Conservation (phyloP, 37 sponge, comb jelly and placozoan species). For the Spongia lamella region DNA sequence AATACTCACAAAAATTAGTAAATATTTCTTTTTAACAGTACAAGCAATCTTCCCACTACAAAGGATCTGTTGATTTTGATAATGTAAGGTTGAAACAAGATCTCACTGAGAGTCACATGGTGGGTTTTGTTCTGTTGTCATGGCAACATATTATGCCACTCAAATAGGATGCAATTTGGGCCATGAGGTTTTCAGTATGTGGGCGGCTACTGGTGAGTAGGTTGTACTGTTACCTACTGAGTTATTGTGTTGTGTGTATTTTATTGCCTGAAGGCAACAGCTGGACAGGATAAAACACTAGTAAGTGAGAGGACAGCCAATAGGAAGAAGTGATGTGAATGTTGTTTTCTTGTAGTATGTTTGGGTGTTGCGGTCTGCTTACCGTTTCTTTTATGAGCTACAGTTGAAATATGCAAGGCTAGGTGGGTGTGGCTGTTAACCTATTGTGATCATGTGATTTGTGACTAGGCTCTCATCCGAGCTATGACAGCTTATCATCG, state of each 20-base stretch:
- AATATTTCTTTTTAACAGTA: constrained; percentile 55
- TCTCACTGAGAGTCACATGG: constrained; percentile 18
- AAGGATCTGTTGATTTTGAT: constrained; percentile 69
- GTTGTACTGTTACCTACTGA: neutral
- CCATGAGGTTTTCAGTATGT: constrained; percentile 87
- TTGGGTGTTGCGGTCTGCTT: constrained; percentile 76
- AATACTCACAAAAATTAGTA: too few species aligned
- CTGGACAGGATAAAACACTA: constrained; percentile 83
- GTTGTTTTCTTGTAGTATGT: constrained; percentile 50
- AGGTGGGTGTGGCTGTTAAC: constrained; percentile 16
- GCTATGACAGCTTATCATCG: constrained; percentile 26
- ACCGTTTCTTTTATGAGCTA: constrained; percentile 73
- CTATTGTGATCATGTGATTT: too few species aligned
- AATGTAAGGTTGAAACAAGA: constrained; percentile 72
- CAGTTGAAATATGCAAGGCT: constrained; percentile 72
- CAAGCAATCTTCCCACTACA: constrained; percentile 69
- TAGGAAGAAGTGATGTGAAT: too few species aligned
- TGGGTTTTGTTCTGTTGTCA: neutral
- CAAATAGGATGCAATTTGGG: constrained; percentile 79
- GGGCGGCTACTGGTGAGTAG: constrained; percentile 54
- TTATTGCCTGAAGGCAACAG: constrained; percentile 59
- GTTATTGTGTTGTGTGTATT: neutral
- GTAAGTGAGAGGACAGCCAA: constrained; percentile 33
- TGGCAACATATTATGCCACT: neutral
- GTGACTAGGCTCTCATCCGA: neutral